phyloP scores from a whole-genome alignment of 1,140 invertebrate species.

The Cepaea nemoralis region DNA sequence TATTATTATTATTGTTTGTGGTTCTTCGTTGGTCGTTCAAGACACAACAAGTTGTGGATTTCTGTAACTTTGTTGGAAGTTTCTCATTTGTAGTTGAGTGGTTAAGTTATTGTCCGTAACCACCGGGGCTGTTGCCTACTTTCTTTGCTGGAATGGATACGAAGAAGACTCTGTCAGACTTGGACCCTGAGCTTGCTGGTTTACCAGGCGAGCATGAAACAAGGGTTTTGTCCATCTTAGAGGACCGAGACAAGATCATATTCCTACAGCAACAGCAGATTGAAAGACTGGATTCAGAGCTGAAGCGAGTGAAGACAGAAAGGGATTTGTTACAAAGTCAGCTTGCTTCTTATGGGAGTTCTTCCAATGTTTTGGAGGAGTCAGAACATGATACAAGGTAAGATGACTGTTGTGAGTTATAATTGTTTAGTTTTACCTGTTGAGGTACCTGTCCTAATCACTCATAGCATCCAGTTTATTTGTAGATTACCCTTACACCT shows the following conservation, averaged over 20 bases:
- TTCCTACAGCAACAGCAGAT: slow-evolving; percentile 30
- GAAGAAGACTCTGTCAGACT: slow-evolving; percentile 25
- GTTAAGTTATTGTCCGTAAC: neutral
- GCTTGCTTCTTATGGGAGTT: neutral
- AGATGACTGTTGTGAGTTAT: no score
- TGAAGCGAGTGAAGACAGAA: slow-evolving; percentile 7
- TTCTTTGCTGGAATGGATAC: neutral
- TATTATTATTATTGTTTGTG: neutral
- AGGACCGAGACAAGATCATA: slow-evolving; percentile 35
- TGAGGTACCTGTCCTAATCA: no score
- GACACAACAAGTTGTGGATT: no score
- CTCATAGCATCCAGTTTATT: no score
- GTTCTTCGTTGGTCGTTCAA: no score
- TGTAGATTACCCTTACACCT: no score
- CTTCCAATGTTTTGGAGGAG: neutral
- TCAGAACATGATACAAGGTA: neutral
- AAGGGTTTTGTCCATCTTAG: slow-evolving; percentile 31
- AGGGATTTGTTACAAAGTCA: slow-evolving; percentile 34
- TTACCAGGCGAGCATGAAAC: neutral
- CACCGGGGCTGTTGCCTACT: neutral
- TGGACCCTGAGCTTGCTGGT: neutral
- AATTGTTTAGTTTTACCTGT: no score
- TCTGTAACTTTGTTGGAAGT: neutral
- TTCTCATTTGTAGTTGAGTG: neutral
- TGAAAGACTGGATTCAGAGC: slow-evolving; percentile 17